These are phyloP conservation scores for Orchestes rusci DNA, from an alignment of 2,888 invertebrate species.

Conservation along the genomic window DNA sequence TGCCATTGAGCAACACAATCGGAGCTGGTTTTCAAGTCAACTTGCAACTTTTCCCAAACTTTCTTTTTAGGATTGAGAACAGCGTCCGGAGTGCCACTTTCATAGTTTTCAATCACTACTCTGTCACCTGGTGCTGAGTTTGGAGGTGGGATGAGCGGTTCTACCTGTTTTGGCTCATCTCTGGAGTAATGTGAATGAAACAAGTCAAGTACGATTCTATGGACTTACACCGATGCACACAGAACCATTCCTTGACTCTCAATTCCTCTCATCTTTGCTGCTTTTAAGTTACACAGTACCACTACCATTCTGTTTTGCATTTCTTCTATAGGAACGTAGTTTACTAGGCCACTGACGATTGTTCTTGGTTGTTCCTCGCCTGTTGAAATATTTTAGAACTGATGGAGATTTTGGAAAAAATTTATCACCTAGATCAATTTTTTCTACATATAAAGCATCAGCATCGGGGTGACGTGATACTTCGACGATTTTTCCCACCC, in stretches of 20 bases:
- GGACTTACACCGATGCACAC: constrained; percentile 70
- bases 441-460: constrained; percentile 84
- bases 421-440: constrained; percentile 68
- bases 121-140: constrained; percentile 75
- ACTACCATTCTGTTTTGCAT: constrained; percentile 86
- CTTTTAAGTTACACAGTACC: constrained; percentile 91
- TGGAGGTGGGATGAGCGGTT: constrained; percentile 74
- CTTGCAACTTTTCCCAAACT: constrained; percentile 87
- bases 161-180: constrained; percentile 73
- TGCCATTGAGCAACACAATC: constrained; percentile 78
- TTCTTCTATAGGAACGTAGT: constrained; percentile 82
- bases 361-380: constrained; percentile 68
- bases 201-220: too few relatives aligned
- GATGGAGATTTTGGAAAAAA: too few relatives aligned
- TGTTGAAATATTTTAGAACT: too few relatives aligned
- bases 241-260: constrained; percentile 91
- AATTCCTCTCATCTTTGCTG: constrained; percentile 92
- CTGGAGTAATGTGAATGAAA: constrained; percentile 43
- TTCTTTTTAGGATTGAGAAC: constrained; percentile 94
- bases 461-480: constrained; percentile 87
- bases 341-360: constrained; percentile 85
- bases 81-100: constrained; percentile 69
- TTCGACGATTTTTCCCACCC: constrained; percentile 80
- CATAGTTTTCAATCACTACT: constrained; percentile 76
- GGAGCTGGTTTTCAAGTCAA: constrained; percentile 65